These are phyloP conservation scores for Megaceryle torquata DNA, from an alignment of 2,113 vertebrate genomes.

Conservation along the genomic window DNA sequence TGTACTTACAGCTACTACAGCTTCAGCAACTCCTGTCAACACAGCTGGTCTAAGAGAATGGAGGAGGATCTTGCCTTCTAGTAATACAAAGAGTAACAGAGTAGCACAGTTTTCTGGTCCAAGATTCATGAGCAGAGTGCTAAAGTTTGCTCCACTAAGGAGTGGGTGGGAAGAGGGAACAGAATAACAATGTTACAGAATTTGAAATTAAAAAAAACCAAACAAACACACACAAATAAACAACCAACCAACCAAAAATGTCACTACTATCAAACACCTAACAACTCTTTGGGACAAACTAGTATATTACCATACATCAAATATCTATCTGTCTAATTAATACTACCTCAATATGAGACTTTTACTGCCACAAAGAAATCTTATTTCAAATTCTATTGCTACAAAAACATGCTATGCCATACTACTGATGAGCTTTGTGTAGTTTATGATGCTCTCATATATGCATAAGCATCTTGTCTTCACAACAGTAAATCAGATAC, in stretches of 20 bases:
- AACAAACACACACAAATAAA: no score
- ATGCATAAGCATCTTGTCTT: neutral
- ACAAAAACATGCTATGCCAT: neutral
- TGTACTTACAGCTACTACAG: slow-evolving; percentile 93
- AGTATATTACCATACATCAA: neutral
- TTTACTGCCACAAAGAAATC: neutral
- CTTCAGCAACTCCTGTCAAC: slow-evolving; percentile 96
- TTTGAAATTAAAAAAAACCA: neutral
- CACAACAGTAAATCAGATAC: neutral
- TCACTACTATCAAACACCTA: neutral
- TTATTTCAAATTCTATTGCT: neutral
- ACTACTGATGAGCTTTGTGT: neutral
- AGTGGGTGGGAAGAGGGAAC: neutral
- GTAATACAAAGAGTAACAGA: slow-evolving; percentile 88
- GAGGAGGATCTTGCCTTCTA: slow-evolving; percentile 94
- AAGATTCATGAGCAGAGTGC: slow-evolving; percentile 91
- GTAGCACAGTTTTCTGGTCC: slow-evolving; percentile 95
- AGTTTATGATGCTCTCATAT: neutral
- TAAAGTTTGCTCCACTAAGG: slow-evolving; percentile 91
- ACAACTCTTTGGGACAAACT: neutral
- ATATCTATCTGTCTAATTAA: neutral
- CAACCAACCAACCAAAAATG: no score
- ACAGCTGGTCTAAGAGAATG: slow-evolving; percentile 96
- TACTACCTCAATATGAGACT: neutral
- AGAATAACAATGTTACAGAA: neutral